Conservation (phyloP, 2,888 invertebrate genomes). For the Drosophila atroscutellata region DNA sequence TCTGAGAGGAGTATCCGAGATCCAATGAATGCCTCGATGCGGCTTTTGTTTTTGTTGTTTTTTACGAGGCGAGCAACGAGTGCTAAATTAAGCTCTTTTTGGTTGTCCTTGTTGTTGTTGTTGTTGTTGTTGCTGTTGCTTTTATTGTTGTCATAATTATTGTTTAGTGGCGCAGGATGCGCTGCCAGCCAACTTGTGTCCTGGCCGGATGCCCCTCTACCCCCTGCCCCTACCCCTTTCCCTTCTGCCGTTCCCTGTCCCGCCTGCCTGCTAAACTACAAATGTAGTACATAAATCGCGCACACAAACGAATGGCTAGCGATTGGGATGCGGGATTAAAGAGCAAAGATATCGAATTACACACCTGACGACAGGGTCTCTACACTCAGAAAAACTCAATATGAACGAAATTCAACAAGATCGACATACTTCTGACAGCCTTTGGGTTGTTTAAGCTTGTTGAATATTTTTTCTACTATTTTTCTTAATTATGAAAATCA, state of each 20-base stretch:
- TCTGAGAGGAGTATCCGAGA: conserved; percentile 20
- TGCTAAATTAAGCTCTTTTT: conserved; percentile 42
- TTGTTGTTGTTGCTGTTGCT: conserved; percentile 56
- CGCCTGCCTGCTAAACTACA: conserved; percentile 57
- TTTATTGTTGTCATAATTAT: conserved; percentile 79
- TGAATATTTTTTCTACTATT: not conserved
- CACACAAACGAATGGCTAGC: conserved; percentile 78
- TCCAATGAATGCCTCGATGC: conserved; percentile 6
- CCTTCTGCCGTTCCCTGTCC: not conserved
- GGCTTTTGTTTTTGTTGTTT: conserved; percentile 43
- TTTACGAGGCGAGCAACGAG: conserved; percentile 2
- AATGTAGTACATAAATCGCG: conserved; percentile 80
- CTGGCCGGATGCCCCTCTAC: conserved; percentile 49
- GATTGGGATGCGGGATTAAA: conserved; percentile 79
- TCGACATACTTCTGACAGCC: not conserved
- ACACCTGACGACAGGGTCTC: conserved; percentile 78
- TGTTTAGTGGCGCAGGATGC: conserved; percentile 80
- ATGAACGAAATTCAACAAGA: not conserved
- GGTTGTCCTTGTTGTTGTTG: conserved; percentile 58
- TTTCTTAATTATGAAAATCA: not conserved
- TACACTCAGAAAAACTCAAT: conserved; percentile 2
- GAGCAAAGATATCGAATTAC: conserved; percentile 84
- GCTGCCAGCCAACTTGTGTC: conserved; percentile 43
- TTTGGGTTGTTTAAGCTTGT: not conserved
- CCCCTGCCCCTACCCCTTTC: not conserved